Percentiles rank a stretch among this genome's conserved stretches.
These are phyloP conservation scores for Anaspis maculata DNA, from an alignment of 2,888 invertebrate genomes.

Conservation along the genomic window DNA sequence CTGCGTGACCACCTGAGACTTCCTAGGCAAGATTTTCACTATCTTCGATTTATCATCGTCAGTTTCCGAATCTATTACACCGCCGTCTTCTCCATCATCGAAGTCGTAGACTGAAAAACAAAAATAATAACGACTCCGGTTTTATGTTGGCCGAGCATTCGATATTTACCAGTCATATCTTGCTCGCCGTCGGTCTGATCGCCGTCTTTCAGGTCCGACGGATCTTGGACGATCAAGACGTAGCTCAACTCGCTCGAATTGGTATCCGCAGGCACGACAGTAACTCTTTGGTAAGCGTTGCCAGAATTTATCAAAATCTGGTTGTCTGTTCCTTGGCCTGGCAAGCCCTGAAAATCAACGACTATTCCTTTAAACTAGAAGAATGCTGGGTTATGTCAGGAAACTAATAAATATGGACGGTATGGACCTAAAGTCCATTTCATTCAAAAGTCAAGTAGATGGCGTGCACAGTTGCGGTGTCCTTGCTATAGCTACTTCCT, in stretches of 20 bases:
- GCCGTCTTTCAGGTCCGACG: conserved; percentile 44
- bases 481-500: no score
- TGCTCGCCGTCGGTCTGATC: conserved; percentile 46
- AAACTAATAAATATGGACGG: no score
- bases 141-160: no score
- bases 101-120: conserved; percentile 59
- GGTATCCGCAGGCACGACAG: conserved; percentile 72
- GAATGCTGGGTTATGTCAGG: no score
- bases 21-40: conserved; percentile 52
- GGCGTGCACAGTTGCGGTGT: no score
- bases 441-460: no score
- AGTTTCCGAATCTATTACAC: conserved; percentile 50
- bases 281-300: conserved; percentile 70
- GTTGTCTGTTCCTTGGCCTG: conserved; percentile 28
- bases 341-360: conserved; percentile 9
- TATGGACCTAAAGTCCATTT: no score
- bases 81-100: conserved; percentile 55
- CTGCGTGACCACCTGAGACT: conserved; percentile 56
- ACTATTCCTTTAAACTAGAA: no score
- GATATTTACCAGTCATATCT: conserved; percentile 49
- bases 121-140: no score
- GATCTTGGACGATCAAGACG: conserved; percentile 72
- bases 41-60: conserved; percentile 59
- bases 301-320: conserved; percentile 50
- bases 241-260: conserved; percentile 77